Evolutionary conservation across 2,888 invertebrate species (phyloP), one percentile per base, ranked within the genome.

Genomic region (Tricholauxania praeusta): DNA sequence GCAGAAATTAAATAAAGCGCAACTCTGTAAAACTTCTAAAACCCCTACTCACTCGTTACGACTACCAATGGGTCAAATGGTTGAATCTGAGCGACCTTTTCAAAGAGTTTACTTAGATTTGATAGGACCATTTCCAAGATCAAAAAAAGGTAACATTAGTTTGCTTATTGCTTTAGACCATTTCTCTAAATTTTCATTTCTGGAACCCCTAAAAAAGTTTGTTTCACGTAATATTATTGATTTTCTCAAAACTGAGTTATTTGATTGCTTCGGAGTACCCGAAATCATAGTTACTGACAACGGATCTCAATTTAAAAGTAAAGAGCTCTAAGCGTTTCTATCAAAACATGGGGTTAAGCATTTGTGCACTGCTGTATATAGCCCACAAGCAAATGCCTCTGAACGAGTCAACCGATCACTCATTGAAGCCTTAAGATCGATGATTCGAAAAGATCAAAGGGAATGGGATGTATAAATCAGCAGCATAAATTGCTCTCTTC

Each of bases 401-500:
- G 52, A 52, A 15, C 22, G 65, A 14, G 63, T 63, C 8, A 63
- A 63, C n/a, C n/a, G 63, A 39, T 65, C 52, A 4, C 8, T 65
- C 1, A 65, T 52, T 19, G 22, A 2, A 32, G 52, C 69, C 5
- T 17, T 70, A 19, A 39, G 69, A 4, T 28, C 69, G 12, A 51
- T 28, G 32, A n/a, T 70, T 3, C 49, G 51, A 1, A 22, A 62
- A 10, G 69, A 69, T 12, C 69, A 69, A 14, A 28, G 69, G 12
- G 48, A 17, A 1, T 69, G 69, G 69, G 69, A 69, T 19, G 14
- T 12, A 15, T 28, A 59, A 8, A 4, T 60, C n/a, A 62, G 69
- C 14, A 51, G 51, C 7, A 51, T 70, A 15, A 70, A 70, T 17
- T 32, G 69, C 14, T 17, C 69, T 6, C 19, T 62, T 49, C 15